A percentile compares a stretch with the other conserved stretches of the same genome.
These are phyloP conservation scores for Colletes collaris DNA, from an alignment of 2,888 invertebrate genomes.

Conservation along the genomic window DNA sequence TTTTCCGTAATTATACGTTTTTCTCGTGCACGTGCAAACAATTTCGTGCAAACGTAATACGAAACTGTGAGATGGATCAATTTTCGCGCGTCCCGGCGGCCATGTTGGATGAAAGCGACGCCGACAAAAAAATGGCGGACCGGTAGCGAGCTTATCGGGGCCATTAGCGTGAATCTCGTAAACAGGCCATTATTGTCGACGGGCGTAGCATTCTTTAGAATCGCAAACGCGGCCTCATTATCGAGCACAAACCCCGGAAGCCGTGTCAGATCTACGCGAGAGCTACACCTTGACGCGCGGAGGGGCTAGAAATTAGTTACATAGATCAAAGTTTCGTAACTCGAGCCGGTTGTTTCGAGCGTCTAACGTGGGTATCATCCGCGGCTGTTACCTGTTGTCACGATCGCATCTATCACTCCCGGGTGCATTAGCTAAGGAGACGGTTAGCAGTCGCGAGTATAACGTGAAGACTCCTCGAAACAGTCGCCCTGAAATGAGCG, in stretches of 20 bases:
- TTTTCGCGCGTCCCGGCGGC: too few species aligned
- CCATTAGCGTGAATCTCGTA: slow-evolving; percentile 59
- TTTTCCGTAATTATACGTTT: too few species aligned
- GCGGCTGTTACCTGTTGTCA: slow-evolving; percentile 40
- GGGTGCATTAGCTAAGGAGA: slow-evolving; percentile 20
- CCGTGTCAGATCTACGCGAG: slow-evolving; percentile 40
- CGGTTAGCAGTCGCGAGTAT: slow-evolving; percentile 30
- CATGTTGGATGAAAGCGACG: not conserved
- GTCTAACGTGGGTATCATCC: slow-evolving; percentile 40
- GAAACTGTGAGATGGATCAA: too few species aligned
- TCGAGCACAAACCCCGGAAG: slow-evolving; percentile 53
- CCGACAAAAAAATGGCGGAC: slow-evolving; percentile 12
- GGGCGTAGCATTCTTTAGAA: slow-evolving; percentile 48
- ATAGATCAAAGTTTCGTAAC: slow-evolving; percentile 56
- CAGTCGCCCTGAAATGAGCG: not conserved
- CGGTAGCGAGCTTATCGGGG: slow-evolving; percentile 49
- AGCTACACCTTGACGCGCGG: slow-evolving; percentile 14
- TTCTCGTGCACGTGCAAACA: too few species aligned
- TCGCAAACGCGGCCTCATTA: slow-evolving; percentile 56
- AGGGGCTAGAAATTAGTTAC: slow-evolving; percentile 62
- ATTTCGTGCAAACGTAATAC: too few species aligned
- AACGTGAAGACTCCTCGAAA: slow-evolving; percentile 31
- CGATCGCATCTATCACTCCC: slow-evolving; percentile 27
- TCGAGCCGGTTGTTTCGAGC: slow-evolving; percentile 33
- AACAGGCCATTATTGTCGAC: slow-evolving; percentile 37